Conservation (phyloP, 2,113 vertebrate species). For the Willisornis vidua region DNA sequence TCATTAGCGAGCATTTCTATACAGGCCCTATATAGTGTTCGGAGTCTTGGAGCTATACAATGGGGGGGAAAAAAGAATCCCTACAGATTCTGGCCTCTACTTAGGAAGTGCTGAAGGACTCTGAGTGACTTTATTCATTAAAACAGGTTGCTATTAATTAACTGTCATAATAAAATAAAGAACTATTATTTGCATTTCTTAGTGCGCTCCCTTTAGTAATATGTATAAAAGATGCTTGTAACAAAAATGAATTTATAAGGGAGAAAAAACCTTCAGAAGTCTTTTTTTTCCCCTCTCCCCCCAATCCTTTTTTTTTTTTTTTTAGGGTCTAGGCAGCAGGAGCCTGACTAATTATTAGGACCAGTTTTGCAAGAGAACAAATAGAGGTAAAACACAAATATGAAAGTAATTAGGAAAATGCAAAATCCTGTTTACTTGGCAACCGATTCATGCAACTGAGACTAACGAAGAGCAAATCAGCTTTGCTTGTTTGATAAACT, state of each 20-base stretch:
- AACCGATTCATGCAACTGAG: conserved; percentile 65
- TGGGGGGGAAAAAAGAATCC: conserved; percentile 78
- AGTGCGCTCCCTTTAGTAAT: conserved; percentile 77
- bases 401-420: conserved; percentile 79
- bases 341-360: conserved; percentile 76
- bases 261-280: conserved; percentile 47
- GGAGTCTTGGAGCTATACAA: conserved; percentile 80
- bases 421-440: conserved; percentile 74
- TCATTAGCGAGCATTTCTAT: conserved; percentile 90
- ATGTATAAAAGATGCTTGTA: conserved; percentile 83
- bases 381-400: conserved; percentile 77
- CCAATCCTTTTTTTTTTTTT: neutral
- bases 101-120: conserved; percentile 87
- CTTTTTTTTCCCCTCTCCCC: neutral
- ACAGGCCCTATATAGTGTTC: conserved; percentile 80
- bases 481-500: conserved; percentile 70
- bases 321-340: conserved; percentile 66
- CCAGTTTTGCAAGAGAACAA: conserved; percentile 70
- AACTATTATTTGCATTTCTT: conserved; percentile 85
- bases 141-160: conserved; percentile 91
- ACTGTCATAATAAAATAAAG: conserved; percentile 90
- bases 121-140: conserved; percentile 88
- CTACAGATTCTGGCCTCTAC: conserved; percentile 82
- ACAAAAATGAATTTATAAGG: conserved; percentile 78
- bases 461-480: conserved; percentile 66